Percentiles rank a stretch among this genome's conserved stretches.
Evolutionary conservation across 2,888 invertebrate species (phyloP).

Genomic region (Cepaea hortensis): DNA sequence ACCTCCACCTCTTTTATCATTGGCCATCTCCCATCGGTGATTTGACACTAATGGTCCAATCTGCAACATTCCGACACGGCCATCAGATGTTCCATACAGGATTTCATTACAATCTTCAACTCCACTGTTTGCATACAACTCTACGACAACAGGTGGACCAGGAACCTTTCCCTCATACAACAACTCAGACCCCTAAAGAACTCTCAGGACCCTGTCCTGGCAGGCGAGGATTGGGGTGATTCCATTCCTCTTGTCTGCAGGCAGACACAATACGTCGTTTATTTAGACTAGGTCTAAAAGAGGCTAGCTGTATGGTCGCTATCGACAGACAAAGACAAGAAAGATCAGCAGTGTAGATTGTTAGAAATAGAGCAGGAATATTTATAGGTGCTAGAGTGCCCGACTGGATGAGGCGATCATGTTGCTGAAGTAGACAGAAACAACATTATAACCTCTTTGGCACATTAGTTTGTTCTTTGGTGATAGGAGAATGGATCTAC

Average conservation of each 20-base stretch:
- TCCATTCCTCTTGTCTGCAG: conserved; percentile 74
- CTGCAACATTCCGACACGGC: conserved; percentile 81
- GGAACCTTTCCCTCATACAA: conserved; percentile 80
- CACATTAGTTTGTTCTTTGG: too few relatives aligned
- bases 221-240: conserved; percentile 85
- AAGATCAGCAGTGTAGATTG: too few relatives aligned
- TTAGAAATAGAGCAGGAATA: too few relatives aligned
- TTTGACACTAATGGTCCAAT: conserved; percentile 76
- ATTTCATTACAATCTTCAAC: conserved; percentile 81
- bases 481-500: too few relatives aligned
- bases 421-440: too few relatives aligned
- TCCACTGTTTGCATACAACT: conserved; percentile 80
- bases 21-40: conserved; percentile 75
- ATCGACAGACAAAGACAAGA: too few relatives aligned
- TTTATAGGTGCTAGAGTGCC: too few relatives aligned
- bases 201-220: conserved; percentile 86
- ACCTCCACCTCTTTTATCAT: conserved; percentile 72
- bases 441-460: too few relatives aligned
- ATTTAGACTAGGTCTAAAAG: conserved; percentile 82
- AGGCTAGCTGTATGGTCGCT: too few relatives aligned
- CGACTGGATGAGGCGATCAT: too few relatives aligned
- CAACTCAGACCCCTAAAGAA: conserved; percentile 83
- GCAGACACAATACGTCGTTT: conserved; percentile 86
- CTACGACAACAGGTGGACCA: conserved; percentile 78
- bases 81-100: conserved; percentile 84